Evolutionary conservation across 2,797 vertebrate genomes (phyloP).

Genomic region (Notolabrus celidotus): DNA sequence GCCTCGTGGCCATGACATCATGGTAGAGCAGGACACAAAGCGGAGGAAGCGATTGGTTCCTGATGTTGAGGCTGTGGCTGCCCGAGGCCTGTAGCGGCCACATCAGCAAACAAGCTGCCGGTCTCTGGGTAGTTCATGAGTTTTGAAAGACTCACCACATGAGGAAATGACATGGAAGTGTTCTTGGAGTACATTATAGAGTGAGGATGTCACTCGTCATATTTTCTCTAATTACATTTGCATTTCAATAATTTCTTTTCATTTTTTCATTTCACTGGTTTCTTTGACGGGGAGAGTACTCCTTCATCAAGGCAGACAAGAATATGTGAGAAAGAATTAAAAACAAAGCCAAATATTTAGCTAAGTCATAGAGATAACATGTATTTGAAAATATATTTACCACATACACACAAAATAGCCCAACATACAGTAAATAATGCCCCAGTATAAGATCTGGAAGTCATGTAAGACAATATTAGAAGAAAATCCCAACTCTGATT

Average conservation of each 20-base stretch:
- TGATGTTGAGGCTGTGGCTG: conserved; percentile 66
- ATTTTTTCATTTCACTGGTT: background rate
- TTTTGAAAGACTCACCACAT: conserved; percentile 26
- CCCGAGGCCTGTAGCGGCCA: conserved; percentile 61
- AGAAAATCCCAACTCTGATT: too few species aligned
- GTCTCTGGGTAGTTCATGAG: conserved; percentile 33
- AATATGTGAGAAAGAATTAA: too few species aligned
- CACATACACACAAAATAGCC: too few species aligned
- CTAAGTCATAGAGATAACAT: too few species aligned
- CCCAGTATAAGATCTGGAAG: too few species aligned
- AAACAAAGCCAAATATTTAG: too few species aligned
- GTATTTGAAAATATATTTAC: too few species aligned
- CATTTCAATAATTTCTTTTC: conserved; percentile 17
- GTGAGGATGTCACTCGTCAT: conserved; percentile 1
- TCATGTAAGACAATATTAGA: too few species aligned
- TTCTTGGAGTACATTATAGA: conserved; percentile 31
- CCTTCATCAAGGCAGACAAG: too few species aligned
- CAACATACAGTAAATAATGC: too few species aligned
- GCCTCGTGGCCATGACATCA: conserved; percentile 82
- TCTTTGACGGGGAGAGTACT: background rate
- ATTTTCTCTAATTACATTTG: conserved; percentile 24
- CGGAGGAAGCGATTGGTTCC: conserved; percentile 78
- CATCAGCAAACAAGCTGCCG: conserved; percentile 63
- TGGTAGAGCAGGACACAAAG: conserved; percentile 60
- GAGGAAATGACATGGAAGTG: conserved; percentile 13